A percentile compares a stretch with the other conserved stretches of the same genome.
Evolutionary conservation across 2,113 vertebrate species (phyloP).

Genomic region (Catagonus wagneri): DNA sequence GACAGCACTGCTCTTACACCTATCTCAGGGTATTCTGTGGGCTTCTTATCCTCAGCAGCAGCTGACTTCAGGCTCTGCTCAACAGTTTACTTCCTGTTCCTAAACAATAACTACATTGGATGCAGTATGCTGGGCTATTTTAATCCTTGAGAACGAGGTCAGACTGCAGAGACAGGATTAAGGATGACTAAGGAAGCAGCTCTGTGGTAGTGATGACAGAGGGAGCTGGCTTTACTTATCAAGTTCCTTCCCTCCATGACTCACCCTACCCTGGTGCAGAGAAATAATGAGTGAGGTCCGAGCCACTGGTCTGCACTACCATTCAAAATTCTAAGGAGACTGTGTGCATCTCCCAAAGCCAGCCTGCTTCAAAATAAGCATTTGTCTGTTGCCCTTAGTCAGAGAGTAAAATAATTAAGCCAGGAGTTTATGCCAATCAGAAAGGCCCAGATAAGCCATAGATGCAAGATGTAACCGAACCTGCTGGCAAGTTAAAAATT

Average conservation of each 20-base stretch:
- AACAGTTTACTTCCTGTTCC: neutral
- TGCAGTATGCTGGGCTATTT: conserved; percentile 60
- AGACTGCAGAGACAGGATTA: conserved; percentile 66
- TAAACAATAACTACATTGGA: conserved; percentile 33
- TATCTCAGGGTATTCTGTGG: neutral
- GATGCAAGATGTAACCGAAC: neutral
- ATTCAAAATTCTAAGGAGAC: neutral
- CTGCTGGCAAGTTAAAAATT: neutral
- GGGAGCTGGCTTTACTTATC: neutral
- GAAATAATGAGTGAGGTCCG: neutral
- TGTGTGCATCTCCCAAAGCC: neutral
- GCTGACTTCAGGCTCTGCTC: neutral
- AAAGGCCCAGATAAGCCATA: neutral
- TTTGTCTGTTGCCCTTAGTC: neutral
- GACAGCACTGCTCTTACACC: neutral
- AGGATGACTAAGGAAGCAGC: conserved; percentile 57
- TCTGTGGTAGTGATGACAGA: neutral
- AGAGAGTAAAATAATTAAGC: conserved; percentile 33
- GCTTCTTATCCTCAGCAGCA: conserved; percentile 1
- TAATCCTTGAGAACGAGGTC: conserved; percentile 64
- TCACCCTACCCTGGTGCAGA: neutral
- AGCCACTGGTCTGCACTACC: neutral
- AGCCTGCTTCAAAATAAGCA: neutral
- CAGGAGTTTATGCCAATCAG: neutral
- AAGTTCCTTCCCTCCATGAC: neutral